A percentile compares a stretch with the other conserved stretches of the same genome.
Conservation (phyloP, 1,140 invertebrate genomes). For the Cydia amplana region DNA sequence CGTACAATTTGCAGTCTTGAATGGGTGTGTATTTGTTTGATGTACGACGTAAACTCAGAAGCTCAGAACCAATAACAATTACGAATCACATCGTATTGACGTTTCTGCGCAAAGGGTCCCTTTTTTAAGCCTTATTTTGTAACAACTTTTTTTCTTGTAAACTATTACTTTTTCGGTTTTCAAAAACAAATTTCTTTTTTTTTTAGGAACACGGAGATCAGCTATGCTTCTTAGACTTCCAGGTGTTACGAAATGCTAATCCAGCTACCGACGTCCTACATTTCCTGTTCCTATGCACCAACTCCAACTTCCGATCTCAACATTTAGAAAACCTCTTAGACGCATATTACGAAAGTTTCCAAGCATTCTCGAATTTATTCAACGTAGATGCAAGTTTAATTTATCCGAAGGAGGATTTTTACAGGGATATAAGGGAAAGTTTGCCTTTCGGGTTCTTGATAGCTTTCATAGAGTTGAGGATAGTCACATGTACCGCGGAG, state of each 20-base stretch:
- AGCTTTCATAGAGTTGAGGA: slow-evolving; percentile 60
- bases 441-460: slow-evolving; percentile 56
- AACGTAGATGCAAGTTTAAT: slow-evolving; percentile 49
- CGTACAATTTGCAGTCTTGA: no score
- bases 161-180: background rate
- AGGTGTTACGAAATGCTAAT: slow-evolving; percentile 62
- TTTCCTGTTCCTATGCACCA: slow-evolving; percentile 63
- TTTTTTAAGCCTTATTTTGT: no score
- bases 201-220: slow-evolving; percentile 54
- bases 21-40: no score
- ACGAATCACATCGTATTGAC: no score
- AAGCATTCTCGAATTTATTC: slow-evolving; percentile 52
- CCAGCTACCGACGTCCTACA: slow-evolving; percentile 63
- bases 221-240: slow-evolving; percentile 67
- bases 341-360: slow-evolving; percentile 57
- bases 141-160: no score
- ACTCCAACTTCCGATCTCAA: slow-evolving; percentile 61
- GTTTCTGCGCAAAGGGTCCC: no score
- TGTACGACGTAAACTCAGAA: no score
- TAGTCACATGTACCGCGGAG: slow-evolving; percentile 50
- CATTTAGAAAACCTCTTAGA: slow-evolving; percentile 50
- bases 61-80: no score
- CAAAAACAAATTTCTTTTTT: slow-evolving; percentile 11
- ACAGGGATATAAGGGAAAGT: slow-evolving; percentile 52
- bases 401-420: slow-evolving; percentile 54